phyloP scores from a whole-genome alignment of 2,113 vertebrate genomes.

The Chunga burmeisteri region DNA sequence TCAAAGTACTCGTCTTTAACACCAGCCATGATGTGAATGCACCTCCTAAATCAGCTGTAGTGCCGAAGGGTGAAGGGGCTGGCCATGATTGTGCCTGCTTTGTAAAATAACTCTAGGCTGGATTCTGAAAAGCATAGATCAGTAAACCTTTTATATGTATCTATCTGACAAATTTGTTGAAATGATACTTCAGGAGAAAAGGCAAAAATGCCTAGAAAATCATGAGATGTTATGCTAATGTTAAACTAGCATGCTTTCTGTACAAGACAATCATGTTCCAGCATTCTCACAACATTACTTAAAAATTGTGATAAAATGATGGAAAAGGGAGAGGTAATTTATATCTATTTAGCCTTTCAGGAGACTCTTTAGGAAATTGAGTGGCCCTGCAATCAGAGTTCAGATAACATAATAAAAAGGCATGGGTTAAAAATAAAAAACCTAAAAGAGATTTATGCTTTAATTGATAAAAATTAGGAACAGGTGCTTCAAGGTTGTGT shows the following conservation, averaged over 20 bases:
- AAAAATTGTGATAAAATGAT: neutral
- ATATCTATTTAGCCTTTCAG: neutral
- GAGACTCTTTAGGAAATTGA: neutral
- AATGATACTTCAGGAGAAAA: neutral
- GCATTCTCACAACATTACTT: neutral
- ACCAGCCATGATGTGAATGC: neutral
- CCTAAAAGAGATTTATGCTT: neutral
- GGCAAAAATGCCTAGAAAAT: neutral
- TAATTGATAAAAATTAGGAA: neutral
- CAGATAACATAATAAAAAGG: neutral
- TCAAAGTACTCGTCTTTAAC: neutral
- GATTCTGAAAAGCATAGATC: neutral
- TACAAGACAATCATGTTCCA: neutral
- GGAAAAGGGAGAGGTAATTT: neutral
- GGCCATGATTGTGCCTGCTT: neutral
- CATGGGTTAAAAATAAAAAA: neutral
- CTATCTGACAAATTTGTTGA: neutral
- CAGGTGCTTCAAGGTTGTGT: neutral
- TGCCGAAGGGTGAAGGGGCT: neutral
- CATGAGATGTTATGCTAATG: neutral
- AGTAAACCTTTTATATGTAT: neutral
- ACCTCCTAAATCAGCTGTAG: neutral
- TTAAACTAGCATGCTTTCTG: neutral
- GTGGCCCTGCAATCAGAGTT: neutral
- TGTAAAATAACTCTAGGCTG: neutral